A percentile compares a stretch with the other conserved stretches of the same genome.
Conservation (phyloP, 2,888 invertebrate genomes). For the Helicoverpa assulta region DNA sequence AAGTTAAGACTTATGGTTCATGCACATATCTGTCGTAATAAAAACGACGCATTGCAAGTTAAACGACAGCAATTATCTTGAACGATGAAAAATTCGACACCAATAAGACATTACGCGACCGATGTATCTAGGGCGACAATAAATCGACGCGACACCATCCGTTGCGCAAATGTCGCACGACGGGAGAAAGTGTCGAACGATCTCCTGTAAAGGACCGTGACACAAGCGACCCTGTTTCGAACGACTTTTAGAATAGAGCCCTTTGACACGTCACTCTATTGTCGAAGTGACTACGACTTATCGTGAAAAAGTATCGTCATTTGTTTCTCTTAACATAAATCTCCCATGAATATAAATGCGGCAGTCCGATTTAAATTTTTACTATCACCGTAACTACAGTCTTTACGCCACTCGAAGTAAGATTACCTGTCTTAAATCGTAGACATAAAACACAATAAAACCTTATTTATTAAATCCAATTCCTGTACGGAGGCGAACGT, state of each 20-base stretch:
- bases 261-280: conserved; percentile 46
- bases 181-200: conserved; percentile 67
- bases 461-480: conserved; percentile 54
- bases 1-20: conserved; percentile 24
- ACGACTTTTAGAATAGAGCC: conserved; percentile 51
- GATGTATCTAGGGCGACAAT: conserved; percentile 60
- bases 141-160: conserved; percentile 60
- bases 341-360: conserved; percentile 26
- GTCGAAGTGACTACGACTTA: conserved; percentile 41
- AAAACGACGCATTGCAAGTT: conserved; percentile 41
- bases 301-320: conserved; percentile 40
- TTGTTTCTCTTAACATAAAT: conserved; percentile 41
- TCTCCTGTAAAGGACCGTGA: conserved; percentile 63
- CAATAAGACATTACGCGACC: conserved; percentile 59
- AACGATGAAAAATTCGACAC: conserved; percentile 55
- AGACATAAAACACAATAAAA: conserved; percentile 51
- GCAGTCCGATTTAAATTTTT: conserved; percentile 26
- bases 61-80: conserved; percentile 53
- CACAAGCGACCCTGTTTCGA: conserved; percentile 59
- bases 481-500: conserved; percentile 39
- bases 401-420: conserved; percentile 25
- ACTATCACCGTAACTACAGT: conserved; percentile 36
- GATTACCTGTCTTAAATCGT: conserved; percentile 48
- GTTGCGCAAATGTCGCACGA: conserved; percentile 66
- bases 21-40: conserved; percentile 32